Percentiles rank a stretch among this genome's conserved stretches.
Evolutionary conservation across 1,140 invertebrate genomes (phyloP).

Genomic region (Tetragnatha versicolor): DNA sequence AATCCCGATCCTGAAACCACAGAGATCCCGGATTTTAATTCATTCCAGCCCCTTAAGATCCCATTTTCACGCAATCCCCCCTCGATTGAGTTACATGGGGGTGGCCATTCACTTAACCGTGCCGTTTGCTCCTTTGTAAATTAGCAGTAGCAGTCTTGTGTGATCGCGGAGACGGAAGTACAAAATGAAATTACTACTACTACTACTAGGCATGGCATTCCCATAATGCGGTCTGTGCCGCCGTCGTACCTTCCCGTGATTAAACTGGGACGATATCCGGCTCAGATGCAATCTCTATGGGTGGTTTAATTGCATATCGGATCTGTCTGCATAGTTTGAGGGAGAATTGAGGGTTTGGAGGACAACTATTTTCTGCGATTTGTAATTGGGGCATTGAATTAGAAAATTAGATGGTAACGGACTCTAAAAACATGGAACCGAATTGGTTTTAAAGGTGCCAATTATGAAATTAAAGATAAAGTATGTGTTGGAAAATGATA

Average conservation of each 20-base stretch:
- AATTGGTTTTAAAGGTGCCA: too few relatives aligned
- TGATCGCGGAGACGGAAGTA: neutral
- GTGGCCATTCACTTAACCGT: constrained; percentile 11
- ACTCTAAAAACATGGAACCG: too few relatives aligned
- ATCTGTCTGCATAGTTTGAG: neutral
- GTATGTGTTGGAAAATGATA: too few relatives aligned
- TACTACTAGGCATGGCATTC: constrained; percentile 1
- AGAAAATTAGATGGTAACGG: too few relatives aligned
- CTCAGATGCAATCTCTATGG: constrained; percentile 38
- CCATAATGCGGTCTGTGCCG: neutral
- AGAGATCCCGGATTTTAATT: neutral
- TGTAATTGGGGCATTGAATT: too few relatives aligned
- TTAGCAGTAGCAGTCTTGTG: constrained; percentile 5
- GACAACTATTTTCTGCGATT: too few relatives aligned
- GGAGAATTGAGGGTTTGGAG: too few relatives aligned
- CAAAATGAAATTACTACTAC: too few relatives aligned
- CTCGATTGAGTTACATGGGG: too few relatives aligned
- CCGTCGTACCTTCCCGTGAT: constrained; percentile 24
- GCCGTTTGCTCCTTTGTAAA: constrained; percentile 31
- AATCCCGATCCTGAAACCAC: neutral
- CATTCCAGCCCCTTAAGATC: too few relatives aligned
- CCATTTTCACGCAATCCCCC: too few relatives aligned
- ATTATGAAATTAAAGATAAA: too few relatives aligned
- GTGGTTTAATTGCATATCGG: constrained; percentile 46
- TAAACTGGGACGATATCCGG: constrained; percentile 31